Conservation (phyloP, 2,113 vertebrate genomes). For the Bucco capensis region DNA sequence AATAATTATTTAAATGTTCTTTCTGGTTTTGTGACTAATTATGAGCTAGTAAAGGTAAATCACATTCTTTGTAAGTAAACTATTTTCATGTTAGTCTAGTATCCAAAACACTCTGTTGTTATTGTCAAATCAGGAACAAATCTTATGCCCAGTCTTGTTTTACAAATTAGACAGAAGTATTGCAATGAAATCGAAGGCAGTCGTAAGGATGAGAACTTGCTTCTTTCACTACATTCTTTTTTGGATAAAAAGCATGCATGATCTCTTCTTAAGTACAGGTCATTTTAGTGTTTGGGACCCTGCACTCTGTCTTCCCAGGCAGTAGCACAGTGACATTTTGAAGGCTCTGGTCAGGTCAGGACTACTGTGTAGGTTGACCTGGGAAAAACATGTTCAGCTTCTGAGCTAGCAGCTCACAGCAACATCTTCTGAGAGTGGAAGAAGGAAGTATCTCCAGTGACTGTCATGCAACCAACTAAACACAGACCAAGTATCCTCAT, state of each 20-base stretch:
- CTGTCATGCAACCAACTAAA: not conserved
- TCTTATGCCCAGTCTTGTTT: constrained; percentile 1
- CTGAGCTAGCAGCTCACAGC: not conserved
- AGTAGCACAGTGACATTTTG: not conserved
- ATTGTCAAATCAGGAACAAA: not conserved
- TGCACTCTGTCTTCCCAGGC: not conserved
- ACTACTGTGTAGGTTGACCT: not conserved
- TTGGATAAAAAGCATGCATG: not conserved
- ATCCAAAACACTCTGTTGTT: not conserved
- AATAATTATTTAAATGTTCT: not conserved
- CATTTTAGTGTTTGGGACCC: not conserved
- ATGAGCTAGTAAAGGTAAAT: not conserved
- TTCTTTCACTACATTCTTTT: not conserved
- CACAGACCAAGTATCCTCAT: not conserved
- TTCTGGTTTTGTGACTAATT: not conserved
- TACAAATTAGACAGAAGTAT: not conserved
- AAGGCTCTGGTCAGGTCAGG: not conserved
- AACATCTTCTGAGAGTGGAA: not conserved
- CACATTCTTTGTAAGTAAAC: not conserved
- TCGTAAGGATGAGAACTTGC: not conserved
- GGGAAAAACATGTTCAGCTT: not conserved
- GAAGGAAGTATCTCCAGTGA: not conserved
- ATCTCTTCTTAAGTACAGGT: not conserved
- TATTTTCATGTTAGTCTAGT: not conserved
- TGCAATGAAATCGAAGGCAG: not conserved